Conservation (phyloP, 2,888 invertebrate species). For the Yponomeuta cagnagella region DNA sequence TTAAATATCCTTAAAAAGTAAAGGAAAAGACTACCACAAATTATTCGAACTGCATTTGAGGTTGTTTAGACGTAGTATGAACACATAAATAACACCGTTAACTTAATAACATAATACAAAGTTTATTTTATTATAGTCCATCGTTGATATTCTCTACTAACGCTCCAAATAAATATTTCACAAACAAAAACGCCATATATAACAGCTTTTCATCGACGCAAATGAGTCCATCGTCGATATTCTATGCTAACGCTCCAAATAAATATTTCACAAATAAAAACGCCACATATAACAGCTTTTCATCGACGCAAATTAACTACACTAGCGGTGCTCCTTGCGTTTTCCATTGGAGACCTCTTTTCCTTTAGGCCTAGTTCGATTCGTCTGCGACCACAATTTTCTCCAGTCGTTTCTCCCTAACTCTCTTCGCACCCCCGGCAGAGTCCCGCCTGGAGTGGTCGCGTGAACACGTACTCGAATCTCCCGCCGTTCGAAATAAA, state of each 20-base stretch:
- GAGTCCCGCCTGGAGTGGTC: background rate
- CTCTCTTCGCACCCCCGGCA: background rate
- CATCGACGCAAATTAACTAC: background rate
- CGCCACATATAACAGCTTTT: background rate
- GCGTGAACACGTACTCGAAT: slow-evolving; percentile 5
- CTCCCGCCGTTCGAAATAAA: background rate
- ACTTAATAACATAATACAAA: too few relatives aligned
- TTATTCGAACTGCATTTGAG: too few relatives aligned
- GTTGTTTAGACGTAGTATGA: too few relatives aligned
- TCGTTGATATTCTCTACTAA: too few relatives aligned
- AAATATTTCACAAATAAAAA: background rate
- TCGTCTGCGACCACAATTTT: background rate
- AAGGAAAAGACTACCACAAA: too few relatives aligned
- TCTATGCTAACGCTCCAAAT: too few relatives aligned
- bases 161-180: background rate
- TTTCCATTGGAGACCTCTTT: background rate
- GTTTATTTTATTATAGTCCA: too few relatives aligned
- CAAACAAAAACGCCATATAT: background rate
- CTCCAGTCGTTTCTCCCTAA: background rate
- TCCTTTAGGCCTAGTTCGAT: background rate
- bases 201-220: background rate
- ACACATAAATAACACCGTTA: too few relatives aligned
- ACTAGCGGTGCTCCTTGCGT: background rate
- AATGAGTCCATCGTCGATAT: too few relatives aligned
- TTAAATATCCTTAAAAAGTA: too few relatives aligned